Evolutionary conservation across 2,113 vertebrate species (phyloP).

Genomic region (Zeus faber): DNA sequence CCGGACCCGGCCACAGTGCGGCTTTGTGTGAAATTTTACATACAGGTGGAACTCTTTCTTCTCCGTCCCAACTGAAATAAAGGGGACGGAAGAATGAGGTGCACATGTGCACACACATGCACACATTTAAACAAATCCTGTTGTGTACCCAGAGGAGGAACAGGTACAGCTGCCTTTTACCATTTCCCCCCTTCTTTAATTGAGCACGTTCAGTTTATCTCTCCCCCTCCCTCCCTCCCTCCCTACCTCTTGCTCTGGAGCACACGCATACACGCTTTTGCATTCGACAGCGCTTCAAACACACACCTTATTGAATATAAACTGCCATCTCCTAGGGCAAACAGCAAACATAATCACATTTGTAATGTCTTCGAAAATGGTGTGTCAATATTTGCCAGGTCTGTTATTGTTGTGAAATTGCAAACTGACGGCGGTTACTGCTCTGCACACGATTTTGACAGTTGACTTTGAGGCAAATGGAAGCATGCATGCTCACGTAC

Average conservation of each 20-base stretch:
- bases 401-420: constrained; percentile 71
- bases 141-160: constrained; percentile 58
- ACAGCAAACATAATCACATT: constrained; percentile 69
- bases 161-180: constrained; percentile 33
- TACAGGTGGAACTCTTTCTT: constrained; percentile 51
- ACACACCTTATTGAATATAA: constrained; percentile 55
- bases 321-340: constrained; percentile 63
- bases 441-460: constrained; percentile 53
- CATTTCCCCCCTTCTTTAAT: constrained; percentile 8
- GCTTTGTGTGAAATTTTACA: constrained; percentile 54
- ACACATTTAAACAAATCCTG: constrained; percentile 30
- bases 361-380: constrained; percentile 70
- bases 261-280: not conserved
- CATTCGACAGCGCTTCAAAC: not conserved
- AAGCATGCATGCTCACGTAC: not conserved
- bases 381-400: constrained; percentile 72
- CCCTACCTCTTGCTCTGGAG: too few species aligned
- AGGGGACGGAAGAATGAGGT: constrained; percentile 30
- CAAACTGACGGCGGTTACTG: constrained; percentile 58
- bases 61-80: not conserved
- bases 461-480: constrained; percentile 45
- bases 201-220: too few species aligned
- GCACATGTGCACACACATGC: constrained; percentile 5
- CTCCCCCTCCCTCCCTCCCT: too few species aligned
- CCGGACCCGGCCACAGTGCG: too few species aligned